Evolutionary conservation across 2,888 invertebrate species (phyloP).

Genomic region (Drosophila testacea): DNA sequence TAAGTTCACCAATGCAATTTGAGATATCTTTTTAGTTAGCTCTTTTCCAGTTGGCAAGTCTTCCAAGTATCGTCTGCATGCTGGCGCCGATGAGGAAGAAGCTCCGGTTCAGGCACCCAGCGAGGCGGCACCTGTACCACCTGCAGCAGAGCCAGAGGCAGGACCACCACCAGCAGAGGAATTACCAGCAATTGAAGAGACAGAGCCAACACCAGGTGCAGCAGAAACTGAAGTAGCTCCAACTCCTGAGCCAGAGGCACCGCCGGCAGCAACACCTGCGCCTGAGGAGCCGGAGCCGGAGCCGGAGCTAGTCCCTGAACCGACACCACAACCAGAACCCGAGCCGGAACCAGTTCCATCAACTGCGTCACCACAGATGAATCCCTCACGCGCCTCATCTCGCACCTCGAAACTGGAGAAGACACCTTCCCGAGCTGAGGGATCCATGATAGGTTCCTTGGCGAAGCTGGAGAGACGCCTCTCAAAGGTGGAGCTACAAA

Average conservation of each 20-base stretch:
- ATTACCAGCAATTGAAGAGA: constrained; percentile 1
- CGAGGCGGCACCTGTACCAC: constrained; percentile 10
- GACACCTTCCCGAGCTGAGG: constrained; percentile 14
- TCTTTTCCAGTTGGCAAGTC: constrained; percentile 43
- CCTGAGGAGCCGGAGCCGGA: neutral
- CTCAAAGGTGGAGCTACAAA: constrained; percentile 62
- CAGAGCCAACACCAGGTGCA: neutral
- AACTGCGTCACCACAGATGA: neutral
- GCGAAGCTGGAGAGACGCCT: constrained; percentile 59
- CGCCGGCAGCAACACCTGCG: neutral
- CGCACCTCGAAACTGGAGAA: constrained; percentile 42
- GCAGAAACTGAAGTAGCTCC: neutral
- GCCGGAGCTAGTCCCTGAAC: neutral
- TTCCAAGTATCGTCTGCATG: constrained; percentile 56
- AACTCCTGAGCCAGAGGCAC: constrained; percentile 1
- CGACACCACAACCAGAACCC: neutral
- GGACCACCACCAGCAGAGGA: neutral
- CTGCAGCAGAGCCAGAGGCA: constrained; percentile 11
- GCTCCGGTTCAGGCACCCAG: constrained; percentile 10
- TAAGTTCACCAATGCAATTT: constrained; percentile 46
- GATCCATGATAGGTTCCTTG: constrained; percentile 45
- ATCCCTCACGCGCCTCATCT: constrained; percentile 40
- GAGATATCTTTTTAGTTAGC: neutral
- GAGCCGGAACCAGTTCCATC: neutral
- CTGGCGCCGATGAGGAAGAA: constrained; percentile 55